These are phyloP conservation scores for Crenichthys baileyi DNA, from an alignment of 2,797 vertebrate genomes.

Conservation along the genomic window DNA sequence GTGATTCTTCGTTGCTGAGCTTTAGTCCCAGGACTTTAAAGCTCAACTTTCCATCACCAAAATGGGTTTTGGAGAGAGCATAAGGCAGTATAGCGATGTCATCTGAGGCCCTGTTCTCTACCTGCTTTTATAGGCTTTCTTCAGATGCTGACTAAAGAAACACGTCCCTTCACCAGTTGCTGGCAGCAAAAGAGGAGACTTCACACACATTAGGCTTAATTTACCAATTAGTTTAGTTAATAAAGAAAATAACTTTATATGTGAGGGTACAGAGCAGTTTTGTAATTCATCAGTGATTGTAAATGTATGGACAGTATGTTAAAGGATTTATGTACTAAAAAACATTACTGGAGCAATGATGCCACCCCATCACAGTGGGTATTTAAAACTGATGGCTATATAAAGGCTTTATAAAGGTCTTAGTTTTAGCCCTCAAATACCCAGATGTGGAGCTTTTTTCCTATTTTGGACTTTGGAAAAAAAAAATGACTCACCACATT, in stretches of 20 bases:
- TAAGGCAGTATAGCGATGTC: constrained; percentile 89
- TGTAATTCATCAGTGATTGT: neutral
- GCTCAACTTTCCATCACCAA: constrained; percentile 91
- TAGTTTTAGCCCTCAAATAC: too few relatives aligned
- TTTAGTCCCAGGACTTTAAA: constrained; percentile 92
- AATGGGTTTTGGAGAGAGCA: constrained; percentile 89
- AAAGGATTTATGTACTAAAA: neutral
- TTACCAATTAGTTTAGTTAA: neutral
- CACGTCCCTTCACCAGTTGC: constrained; percentile 52
- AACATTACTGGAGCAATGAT: too few relatives aligned
- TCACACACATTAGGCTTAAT: neutral
- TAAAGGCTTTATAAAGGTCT: too few relatives aligned
- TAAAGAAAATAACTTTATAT: too few relatives aligned
- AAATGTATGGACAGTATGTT: neutral
- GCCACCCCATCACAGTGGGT: too few relatives aligned
- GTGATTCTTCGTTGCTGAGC: constrained; percentile 89
- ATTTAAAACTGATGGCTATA: too few relatives aligned
- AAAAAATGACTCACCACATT: too few relatives aligned
- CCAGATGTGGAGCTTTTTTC: too few relatives aligned
- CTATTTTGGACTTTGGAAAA: too few relatives aligned
- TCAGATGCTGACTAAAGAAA: neutral
- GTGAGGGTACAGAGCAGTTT: too few relatives aligned
- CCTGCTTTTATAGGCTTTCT: constrained; percentile 9
- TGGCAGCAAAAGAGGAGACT: neutral
- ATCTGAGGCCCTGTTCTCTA: constrained; percentile 88